These are phyloP conservation scores for Hirtodrosophila trivittata DNA, from an alignment of 2,888 invertebrate species.

Conservation along the genomic window DNA sequence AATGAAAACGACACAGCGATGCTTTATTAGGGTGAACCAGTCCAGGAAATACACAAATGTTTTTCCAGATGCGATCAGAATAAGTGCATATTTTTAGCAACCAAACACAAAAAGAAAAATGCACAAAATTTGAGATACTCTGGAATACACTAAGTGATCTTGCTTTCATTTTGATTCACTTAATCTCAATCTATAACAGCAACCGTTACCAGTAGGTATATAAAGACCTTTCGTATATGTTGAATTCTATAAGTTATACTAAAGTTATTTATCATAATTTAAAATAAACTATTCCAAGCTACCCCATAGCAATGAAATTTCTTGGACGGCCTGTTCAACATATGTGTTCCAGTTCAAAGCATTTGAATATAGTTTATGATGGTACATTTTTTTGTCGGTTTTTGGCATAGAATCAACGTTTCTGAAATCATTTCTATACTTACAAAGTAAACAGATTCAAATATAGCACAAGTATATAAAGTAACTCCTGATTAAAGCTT, in stretches of 20 bases:
- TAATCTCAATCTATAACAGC: too few relatives aligned
- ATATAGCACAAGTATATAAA: slow-evolving; percentile 2
- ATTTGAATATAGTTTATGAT: slow-evolving; percentile 27
- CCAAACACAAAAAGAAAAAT: too few relatives aligned
- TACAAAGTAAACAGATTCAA: slow-evolving; percentile 11
- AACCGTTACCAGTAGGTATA: too few relatives aligned
- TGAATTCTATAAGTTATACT: too few relatives aligned
- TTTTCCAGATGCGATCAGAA: too few relatives aligned
- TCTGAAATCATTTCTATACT: slow-evolving; percentile 43
- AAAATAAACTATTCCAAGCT: neutral
- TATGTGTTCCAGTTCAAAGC: slow-evolving; percentile 46
- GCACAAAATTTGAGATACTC: too few relatives aligned
- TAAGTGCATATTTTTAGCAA: too few relatives aligned
- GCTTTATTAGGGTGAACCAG: slow-evolving; percentile 20
- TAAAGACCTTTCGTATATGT: too few relatives aligned
- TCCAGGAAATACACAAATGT: neutral
- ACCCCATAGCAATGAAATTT: slow-evolving; percentile 2
- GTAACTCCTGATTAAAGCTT: slow-evolving; percentile 53
- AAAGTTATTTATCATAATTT: too few relatives aligned
- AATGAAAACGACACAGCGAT: slow-evolving; percentile 4
- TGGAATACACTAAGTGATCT: too few relatives aligned
- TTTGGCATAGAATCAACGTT: slow-evolving; percentile 5
- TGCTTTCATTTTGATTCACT: too few relatives aligned
- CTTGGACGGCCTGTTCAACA: slow-evolving; percentile 55
- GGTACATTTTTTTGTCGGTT: neutral